phyloP scores from a whole-genome alignment of 53 echinoderm and acorn worm species.

The Hippasteria phrygiana region DNA sequence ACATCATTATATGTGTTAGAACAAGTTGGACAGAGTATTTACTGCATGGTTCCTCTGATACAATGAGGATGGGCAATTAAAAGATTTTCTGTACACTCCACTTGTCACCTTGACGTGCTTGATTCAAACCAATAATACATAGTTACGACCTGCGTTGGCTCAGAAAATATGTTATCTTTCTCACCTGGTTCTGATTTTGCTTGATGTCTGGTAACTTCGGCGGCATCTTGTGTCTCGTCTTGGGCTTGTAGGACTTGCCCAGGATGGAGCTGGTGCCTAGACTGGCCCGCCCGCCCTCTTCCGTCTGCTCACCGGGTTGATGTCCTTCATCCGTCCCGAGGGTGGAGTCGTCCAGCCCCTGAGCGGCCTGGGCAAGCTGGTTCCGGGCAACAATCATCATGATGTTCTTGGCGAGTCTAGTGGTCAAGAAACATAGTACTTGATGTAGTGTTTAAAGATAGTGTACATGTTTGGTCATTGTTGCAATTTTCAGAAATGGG shows the following conservation, averaged over 20 bases:
- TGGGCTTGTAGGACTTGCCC: slow-evolving; percentile 98
- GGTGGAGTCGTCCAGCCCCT: slow-evolving; percentile 51
- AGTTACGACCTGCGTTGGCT: too few relatives aligned
- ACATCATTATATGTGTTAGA: too few relatives aligned
- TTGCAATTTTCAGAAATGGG: too few relatives aligned
- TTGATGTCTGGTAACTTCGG: slow-evolving; percentile 92
- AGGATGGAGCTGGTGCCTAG: slow-evolving; percentile 92
- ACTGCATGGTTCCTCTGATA: too few relatives aligned
- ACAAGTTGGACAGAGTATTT: too few relatives aligned
- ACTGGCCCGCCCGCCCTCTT: slow-evolving; percentile 34
- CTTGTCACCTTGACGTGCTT: too few relatives aligned
- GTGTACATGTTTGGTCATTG: too few relatives aligned
- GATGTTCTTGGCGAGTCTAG: slow-evolving; percentile 91
- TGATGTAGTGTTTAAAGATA: too few relatives aligned
- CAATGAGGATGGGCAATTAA: too few relatives aligned
- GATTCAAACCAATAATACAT: too few relatives aligned
- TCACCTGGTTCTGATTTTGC: slow-evolving; percentile 94
- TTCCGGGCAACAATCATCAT: slow-evolving; percentile 90
- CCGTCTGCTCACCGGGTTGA: slow-evolving; percentile 65
- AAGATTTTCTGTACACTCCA: too few relatives aligned
- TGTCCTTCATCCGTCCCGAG: slow-evolving; percentile 63
- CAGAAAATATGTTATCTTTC: neutral
- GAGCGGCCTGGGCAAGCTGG: slow-evolving; percentile 70
- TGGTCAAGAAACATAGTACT: too few relatives aligned
- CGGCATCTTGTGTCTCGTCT: slow-evolving; percentile 95